Base-by-base conservation (phyloP, 2,113 vertebrate genomes). In the Takifugu flavidus region DNA sequence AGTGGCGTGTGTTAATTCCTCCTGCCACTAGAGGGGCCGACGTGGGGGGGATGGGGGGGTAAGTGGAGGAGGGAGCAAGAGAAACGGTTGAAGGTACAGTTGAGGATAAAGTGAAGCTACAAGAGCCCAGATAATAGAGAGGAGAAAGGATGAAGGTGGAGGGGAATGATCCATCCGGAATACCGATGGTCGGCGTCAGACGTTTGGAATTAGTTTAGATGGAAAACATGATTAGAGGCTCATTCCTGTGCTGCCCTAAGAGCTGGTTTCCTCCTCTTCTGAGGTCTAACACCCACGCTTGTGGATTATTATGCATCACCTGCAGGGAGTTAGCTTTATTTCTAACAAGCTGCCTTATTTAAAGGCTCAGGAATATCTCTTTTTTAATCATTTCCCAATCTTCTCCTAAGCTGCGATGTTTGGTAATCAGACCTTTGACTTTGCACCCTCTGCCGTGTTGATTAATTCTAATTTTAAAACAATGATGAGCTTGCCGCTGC, bases 401-500 rank as follows among this genome's bases (percentile, higher is more conserved):
- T 51, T 26, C 58, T 28, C 26, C 44, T 28, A 69, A 65, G 56
- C 46, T 52, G 14, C 13, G 11, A 7, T 29, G 42, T 42, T 46
- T 56, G 56, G 31, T 66, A 53, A 44, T 44, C 54, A 75, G 62
- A 72, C 68, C 70, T 77, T 75, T 31, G 27, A 70, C 76, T 78
- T 67, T 70, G 63, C 75, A 76, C 58, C 70, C 62, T 67, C 51
- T 27, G 28, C 63, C 2, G 61, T 59, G 84, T 81, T 89, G 82
- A 90, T 88, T 87, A 82, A 86, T 82, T 84, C 68, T 82, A 75
- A 83, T 86, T 88, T 87, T 74, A 84, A 79, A 72, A 82, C 79
- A 80, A 75, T 77, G 62, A 82, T 72, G 67, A 66, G 69, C 74
- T 55, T 76, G 72, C 77, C 73, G 83, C 67, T 77, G 76, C 77